Percentiles rank a stretch among this genome's conserved stretches.
phyloP scores from a whole-genome alignment of 2,888 invertebrate species.

The Drosophila neonasuta region DNA sequence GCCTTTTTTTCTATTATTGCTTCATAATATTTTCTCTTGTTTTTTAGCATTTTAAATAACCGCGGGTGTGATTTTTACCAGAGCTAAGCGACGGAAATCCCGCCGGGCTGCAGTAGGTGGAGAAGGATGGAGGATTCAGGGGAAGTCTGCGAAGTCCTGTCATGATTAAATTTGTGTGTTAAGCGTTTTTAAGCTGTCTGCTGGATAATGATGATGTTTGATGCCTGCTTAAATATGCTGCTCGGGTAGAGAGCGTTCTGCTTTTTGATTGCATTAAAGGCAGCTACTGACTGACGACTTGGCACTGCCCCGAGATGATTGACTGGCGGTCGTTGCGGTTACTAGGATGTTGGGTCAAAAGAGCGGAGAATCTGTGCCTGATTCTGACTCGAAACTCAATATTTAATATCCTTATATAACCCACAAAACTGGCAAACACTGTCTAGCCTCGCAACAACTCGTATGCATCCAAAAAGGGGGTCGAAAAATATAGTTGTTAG shows the following conservation, averaged over 20 bases:
- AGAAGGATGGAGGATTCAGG: not conserved
- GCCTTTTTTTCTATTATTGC: conserved; percentile 51
- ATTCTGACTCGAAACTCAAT: conserved; percentile 10
- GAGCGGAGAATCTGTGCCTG: conserved; percentile 4
- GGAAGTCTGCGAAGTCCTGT: conserved; percentile 29
- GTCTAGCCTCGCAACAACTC: conserved; percentile 33
- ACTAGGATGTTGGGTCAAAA: conserved; percentile 40
- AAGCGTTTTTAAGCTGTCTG: conserved; percentile 61
- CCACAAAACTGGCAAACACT: conserved; percentile 36
- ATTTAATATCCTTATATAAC: conserved; percentile 9
- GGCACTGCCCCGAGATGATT: conserved; percentile 40
- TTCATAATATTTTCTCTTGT: conserved; percentile 66
- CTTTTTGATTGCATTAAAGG: conserved; percentile 65
- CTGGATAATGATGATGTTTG: conserved; percentile 8
- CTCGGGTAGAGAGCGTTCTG: conserved; percentile 46
- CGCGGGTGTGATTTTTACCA: conserved; percentile 72
- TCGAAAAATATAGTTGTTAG: conserved; percentile 25
- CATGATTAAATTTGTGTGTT: conserved; percentile 70
- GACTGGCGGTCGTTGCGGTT: conserved; percentile 62
- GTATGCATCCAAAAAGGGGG: not conserved
- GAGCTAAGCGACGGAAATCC: conserved; percentile 41
- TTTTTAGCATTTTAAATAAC: conserved; percentile 77
- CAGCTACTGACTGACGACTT: conserved; percentile 18
- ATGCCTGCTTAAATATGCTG: conserved; percentile 64
- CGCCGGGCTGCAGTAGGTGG: conserved; percentile 19